phyloP scores from a whole-genome alignment of 2,797 vertebrate genomes.

The Linurgus olivaceus region DNA sequence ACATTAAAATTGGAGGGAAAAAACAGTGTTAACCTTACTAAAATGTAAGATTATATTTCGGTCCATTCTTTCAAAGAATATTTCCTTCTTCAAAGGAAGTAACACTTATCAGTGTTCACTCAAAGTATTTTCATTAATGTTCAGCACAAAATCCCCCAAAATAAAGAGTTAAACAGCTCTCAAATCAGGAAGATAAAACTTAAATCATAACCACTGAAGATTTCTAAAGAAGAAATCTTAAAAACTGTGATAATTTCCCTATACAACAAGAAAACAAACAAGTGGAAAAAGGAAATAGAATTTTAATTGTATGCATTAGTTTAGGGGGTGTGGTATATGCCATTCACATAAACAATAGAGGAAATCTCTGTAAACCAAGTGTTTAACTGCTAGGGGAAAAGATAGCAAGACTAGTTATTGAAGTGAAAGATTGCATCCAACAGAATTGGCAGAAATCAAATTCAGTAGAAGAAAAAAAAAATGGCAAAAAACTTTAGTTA shows the following conservation, averaged over 20 bases:
- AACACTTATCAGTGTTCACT: not conserved
- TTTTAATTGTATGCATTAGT: not conserved
- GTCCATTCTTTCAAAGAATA: not conserved
- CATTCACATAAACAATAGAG: not conserved
- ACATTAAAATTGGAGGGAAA: not conserved
- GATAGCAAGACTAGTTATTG: not conserved
- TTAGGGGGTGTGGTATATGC: not conserved
- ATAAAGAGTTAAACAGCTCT: not conserved
- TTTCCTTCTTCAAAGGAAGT: not conserved
- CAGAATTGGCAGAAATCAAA: not conserved
- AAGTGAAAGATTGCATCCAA: not conserved
- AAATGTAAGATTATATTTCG: not conserved
- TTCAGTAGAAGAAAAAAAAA: not conserved
- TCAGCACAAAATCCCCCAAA: not conserved
- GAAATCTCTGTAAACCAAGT: not conserved
- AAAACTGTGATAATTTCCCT: not conserved
- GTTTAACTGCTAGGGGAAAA: not conserved
- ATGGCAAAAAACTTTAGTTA: not conserved
- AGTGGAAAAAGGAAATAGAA: not conserved
- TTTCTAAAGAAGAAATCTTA: not conserved
- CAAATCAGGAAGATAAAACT: not conserved
- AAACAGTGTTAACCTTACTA: not conserved
- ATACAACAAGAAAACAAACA: not conserved
- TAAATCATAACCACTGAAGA: not conserved
- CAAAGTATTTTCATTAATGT: not conserved